Evolutionary conservation across 2,797 vertebrate species (phyloP), one percentile per base, ranked within the genome.

Genomic region (Agapornis canus): DNA sequence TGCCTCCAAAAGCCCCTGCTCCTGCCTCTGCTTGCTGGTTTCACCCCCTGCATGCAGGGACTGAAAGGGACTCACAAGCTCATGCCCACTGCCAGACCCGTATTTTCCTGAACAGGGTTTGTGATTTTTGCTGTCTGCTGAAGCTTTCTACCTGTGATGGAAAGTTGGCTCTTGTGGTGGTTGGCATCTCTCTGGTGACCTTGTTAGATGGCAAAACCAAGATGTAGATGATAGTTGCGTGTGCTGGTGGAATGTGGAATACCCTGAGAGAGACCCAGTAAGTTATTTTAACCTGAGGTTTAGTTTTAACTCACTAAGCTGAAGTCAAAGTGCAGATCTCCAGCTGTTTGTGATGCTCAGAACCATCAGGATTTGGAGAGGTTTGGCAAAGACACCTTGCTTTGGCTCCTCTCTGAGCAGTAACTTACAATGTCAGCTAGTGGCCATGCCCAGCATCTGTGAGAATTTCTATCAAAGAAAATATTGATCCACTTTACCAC

Each of bases 361-460:
- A 10, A 21, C 9, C 39, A 29, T 27, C 17, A 21, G 43, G 39
- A 64, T 25, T 43, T 59, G 32, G 26, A 11, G 6, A 63, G 5
- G 26, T 66, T 73, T 91, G 68, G 43, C 80, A 37, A 68, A 82
- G 48, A 66, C 29, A 11, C 5, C 48, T 76, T 25, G 29, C 22
- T 63, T 60, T 73, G 51, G 23, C 40, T 95, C 13, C 11, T 45
- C n/a, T 68, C 42, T 39, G 35, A 66, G 68, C 59, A 48, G 22
- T 10, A n/a, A 59, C 45, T 66, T 64, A 66, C 57, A 59, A 42
- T 27, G 14, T 63, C 86, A 83, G 35, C 18, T 5, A 51, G 12
- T 8, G 19, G 23, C 15, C 0, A 0, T 75, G 69, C 13, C 60
- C 68, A 35, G 9, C 4, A 0, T 6, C 37, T 52, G n/a, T 11